A percentile compares a stretch with the other conserved stretches of the same genome.
phyloP scores from a whole-genome alignment of 2,113 vertebrate species.

The Odocoileus hemionus region DNA sequence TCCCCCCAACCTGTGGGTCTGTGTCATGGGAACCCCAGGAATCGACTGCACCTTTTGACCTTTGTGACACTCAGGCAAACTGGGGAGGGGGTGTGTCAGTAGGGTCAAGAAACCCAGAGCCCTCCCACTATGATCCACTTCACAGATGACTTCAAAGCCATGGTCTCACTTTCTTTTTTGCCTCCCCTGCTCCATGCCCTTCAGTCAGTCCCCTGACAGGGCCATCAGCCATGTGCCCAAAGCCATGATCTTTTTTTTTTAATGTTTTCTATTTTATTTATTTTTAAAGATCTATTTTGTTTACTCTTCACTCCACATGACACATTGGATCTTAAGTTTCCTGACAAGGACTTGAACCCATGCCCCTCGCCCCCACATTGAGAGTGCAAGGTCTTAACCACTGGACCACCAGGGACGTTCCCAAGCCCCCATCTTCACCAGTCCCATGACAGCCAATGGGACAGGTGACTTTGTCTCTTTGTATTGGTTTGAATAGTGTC shows the following conservation, averaged over 20 bases:
- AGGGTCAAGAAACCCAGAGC: no score
- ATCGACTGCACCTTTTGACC: background rate
- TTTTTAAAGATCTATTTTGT: background rate
- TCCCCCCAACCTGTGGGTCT: rapidly evolving
- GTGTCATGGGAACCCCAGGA: rapidly evolving
- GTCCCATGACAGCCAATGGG: background rate
- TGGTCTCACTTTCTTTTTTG: background rate
- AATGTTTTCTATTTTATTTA: background rate
- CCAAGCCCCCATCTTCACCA: background rate
- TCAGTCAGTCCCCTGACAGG: background rate
- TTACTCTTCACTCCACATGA: background rate
- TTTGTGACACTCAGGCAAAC: background rate
- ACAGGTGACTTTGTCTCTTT: background rate
- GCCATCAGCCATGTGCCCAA: background rate
- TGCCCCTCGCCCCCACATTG: background rate
- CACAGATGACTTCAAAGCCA: background rate
- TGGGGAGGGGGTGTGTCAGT: background rate
- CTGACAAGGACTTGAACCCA: background rate
- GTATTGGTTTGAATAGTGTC: background rate
- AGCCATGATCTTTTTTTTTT: background rate
- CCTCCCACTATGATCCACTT: rapidly evolving
- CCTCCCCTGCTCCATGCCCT: background rate
- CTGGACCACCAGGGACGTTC: background rate
- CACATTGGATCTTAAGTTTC: background rate
- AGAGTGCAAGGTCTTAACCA: background rate